Percentiles rank a stretch among this genome's conserved stretches.
These are phyloP conservation scores for Manis javanica DNA, from an alignment of 2,797 vertebrate species.

Conservation along the genomic window DNA sequence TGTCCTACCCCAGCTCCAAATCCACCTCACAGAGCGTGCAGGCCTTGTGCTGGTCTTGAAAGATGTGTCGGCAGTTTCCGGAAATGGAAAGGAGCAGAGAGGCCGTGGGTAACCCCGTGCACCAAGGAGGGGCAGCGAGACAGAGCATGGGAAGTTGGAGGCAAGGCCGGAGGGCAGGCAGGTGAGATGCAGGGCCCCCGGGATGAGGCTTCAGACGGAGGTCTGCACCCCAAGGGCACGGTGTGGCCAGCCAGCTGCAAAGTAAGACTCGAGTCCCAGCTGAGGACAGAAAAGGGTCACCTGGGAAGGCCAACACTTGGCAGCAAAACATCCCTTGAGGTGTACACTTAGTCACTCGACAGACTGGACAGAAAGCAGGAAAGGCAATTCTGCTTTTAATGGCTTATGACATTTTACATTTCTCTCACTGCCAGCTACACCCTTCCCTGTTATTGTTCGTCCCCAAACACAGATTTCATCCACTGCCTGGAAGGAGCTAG, in stretches of 20 bases:
- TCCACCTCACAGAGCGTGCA: fast-evolving
- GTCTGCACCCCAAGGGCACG: not conserved
- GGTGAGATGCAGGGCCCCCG: fast-evolving
- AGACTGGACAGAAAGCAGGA: too few relatives aligned
- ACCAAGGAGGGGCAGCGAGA: fast-evolving
- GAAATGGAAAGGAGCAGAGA: not conserved
- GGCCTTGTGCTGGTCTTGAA: not conserved
- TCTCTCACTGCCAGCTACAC: not conserved
- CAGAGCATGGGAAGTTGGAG: fast-evolving
- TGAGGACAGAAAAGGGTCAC: not conserved
- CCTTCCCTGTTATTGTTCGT: not conserved
- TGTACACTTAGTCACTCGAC: not conserved
- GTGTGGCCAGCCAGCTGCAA: too few relatives aligned
- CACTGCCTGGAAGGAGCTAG: not conserved
- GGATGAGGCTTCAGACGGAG: not conserved
- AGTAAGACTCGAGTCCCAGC: fast-evolving
- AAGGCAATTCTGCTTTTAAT: not conserved
- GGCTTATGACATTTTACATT: not conserved
- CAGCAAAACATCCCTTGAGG: not conserved
- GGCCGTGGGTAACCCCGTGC: fast-evolving
- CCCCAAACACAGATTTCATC: not conserved
- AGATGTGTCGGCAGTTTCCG: not conserved
- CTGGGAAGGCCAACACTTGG: not conserved
- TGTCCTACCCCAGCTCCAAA: not conserved
- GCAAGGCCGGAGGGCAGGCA: fast-evolving